phyloP scores from a whole-genome alignment of 1,140 invertebrate species.

The Wiebesia pumilae region DNA sequence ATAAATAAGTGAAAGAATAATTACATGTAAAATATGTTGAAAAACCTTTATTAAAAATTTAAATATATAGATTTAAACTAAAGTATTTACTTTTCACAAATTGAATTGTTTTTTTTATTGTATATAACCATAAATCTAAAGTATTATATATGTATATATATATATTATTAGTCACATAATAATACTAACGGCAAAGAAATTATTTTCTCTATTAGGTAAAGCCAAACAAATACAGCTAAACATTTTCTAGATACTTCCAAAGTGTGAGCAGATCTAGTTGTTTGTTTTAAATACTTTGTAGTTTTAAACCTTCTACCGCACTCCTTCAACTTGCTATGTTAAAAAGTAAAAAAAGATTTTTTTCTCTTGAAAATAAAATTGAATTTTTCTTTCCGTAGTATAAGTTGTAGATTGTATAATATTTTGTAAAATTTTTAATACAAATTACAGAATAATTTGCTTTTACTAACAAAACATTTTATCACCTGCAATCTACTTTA shows the following conservation, averaged over 20 bases:
- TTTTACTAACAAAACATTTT: not conserved
- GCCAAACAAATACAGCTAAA: not conserved
- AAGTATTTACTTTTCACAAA: not conserved
- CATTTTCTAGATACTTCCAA: slow-evolving; percentile 12
- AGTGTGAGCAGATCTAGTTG: not conserved
- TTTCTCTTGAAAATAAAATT: not conserved
- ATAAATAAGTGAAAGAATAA: too few species aligned
- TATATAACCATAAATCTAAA: too few species aligned
- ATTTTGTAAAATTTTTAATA: too few species aligned
- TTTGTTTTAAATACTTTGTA: not conserved
- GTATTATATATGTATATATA: too few species aligned
- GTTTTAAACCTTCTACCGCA: not conserved
- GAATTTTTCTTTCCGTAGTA: not conserved
- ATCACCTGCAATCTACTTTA: not conserved
- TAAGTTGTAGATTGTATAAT: not conserved
- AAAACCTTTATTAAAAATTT: not conserved
- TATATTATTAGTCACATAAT: not conserved
- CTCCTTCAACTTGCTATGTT: too few species aligned
- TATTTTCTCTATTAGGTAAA: not conserved
- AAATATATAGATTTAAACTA: not conserved
- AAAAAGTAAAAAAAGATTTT: not conserved
- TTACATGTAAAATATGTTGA: not conserved
- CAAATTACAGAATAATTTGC: not conserved
- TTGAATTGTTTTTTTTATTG: not conserved
- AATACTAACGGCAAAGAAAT: not conserved